Conservation (phyloP, 2,113 vertebrate species). For the Tragelaphus scriptus region DNA sequence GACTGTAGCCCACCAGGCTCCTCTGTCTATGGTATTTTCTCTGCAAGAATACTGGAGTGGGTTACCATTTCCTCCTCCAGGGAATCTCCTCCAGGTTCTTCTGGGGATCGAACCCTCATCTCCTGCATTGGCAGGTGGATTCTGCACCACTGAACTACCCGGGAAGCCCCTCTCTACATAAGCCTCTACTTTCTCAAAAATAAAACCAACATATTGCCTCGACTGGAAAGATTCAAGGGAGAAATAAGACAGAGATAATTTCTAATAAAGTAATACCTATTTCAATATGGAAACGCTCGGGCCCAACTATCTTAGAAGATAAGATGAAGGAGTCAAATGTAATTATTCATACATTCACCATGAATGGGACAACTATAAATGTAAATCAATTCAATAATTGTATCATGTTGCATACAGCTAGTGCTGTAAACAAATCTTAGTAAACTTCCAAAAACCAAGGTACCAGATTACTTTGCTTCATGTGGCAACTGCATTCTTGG, state of each 20-base stretch:
- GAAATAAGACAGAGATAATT: neutral
- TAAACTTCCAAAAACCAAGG: neutral
- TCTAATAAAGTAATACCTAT: neutral
- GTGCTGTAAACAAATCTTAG: neutral
- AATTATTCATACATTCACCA: neutral
- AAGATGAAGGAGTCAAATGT: neutral
- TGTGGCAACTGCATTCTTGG: neutral
- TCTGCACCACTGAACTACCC: neutral
- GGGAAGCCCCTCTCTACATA: neutral
- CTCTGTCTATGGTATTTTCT: neutral
- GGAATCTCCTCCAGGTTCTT: neutral
- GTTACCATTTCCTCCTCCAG: neutral
- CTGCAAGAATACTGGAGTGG: neutral
- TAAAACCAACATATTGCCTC: neutral
- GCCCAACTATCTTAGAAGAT: neutral
- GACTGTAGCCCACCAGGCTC: neutral
- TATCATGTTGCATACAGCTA: neutral
- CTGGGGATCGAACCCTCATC: neutral
- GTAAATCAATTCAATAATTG: neutral
- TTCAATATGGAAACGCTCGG: neutral
- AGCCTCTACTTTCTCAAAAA: neutral
- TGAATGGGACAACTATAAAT: neutral
- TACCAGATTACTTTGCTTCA: neutral
- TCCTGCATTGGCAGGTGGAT: neutral
- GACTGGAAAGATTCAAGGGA: neutral